A percentile compares a stretch with the other conserved stretches of the same genome.
phyloP scores from a whole-genome alignment of 1,140 invertebrate species.

The Luehdorfia chinensis region DNA sequence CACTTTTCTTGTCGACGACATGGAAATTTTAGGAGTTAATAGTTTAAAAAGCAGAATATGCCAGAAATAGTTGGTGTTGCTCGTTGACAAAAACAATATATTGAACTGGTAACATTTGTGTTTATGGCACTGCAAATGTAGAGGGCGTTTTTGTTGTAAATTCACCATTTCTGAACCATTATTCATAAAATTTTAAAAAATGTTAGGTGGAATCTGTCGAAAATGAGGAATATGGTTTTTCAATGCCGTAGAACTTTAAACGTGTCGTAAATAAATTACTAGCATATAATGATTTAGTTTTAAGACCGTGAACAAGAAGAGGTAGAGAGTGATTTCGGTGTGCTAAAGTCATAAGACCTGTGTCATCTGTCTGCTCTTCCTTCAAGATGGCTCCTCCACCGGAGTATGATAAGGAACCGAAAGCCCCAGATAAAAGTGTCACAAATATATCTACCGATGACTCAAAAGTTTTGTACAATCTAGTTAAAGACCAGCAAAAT shows the following conservation, averaged over 20 bases:
- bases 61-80: constrained; percentile 19
- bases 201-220: constrained; percentile 66
- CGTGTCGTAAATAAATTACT: constrained; percentile 47
- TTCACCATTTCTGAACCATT: constrained; percentile 33
- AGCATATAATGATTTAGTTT: constrained; percentile 53
- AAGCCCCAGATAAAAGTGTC: constrained; percentile 81
- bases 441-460: constrained; percentile 63
- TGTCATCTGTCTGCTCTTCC: constrained; percentile 75
- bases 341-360: constrained; percentile 75
- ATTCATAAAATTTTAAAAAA: constrained; percentile 49
- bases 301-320: constrained; percentile 42
- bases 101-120: constrained; percentile 14
- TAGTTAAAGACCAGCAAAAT: constrained; percentile 53
- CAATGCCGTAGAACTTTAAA: constrained; percentile 58
- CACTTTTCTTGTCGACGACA: too few species aligned
- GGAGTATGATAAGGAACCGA: constrained; percentile 83
- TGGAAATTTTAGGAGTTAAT: too few species aligned
- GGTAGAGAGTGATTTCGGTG: constrained; percentile 59
- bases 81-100: constrained; percentile 22
- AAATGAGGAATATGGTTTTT: constrained; percentile 64
- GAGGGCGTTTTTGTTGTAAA: constrained; percentile 37
- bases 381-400: constrained; percentile 84
- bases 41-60: too few species aligned
- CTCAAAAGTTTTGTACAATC: constrained; percentile 52
- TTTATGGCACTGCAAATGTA: constrained; percentile 3